These are phyloP conservation scores for Oryzias sinensis DNA, from an alignment of 2,797 vertebrate species.

Conservation along the genomic window DNA sequence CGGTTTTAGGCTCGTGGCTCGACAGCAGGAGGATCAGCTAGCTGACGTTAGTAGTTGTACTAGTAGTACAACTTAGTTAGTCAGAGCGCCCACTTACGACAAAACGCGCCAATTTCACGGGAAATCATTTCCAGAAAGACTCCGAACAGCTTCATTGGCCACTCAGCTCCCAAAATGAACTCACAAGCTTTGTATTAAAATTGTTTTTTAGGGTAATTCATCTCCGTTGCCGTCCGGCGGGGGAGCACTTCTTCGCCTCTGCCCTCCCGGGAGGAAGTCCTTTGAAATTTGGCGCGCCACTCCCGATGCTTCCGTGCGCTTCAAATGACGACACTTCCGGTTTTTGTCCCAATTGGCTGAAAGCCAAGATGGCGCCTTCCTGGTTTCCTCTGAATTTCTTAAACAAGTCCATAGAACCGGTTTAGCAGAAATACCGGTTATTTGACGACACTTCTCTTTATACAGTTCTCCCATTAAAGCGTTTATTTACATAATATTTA, in stretches of 20 bases:
- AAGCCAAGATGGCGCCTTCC: conserved; percentile 52
- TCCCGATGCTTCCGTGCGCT: conserved; percentile 62
- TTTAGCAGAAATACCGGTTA: no score
- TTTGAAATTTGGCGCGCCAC: conserved; percentile 88
- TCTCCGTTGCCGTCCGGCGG: conserved; percentile 10
- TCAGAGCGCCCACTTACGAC: conserved; percentile 44
- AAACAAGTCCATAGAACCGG: no score
- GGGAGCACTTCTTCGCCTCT: conserved; percentile 17
- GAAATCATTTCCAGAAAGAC: not conserved
- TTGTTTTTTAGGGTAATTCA: conserved; percentile 7
- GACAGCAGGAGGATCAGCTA: conserved; percentile 8
- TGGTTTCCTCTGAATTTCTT: no score
- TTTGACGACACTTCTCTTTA: no score
- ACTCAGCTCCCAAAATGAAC: rapidly evolving
- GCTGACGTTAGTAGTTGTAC: conserved; percentile 27
- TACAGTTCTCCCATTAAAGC: no score
- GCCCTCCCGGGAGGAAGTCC: conserved; percentile 80
- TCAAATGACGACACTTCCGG: conserved; percentile 68
- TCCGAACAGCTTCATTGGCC: rapidly evolving
- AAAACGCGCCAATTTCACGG: not conserved
- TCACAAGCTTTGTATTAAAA: rapidly evolving
- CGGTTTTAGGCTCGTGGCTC: conserved; percentile 7
- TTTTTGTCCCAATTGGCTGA: conserved; percentile 47
- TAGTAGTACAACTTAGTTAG: conserved; percentile 32
- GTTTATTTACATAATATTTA: no score